Base-by-base conservation (phyloP, 2,888 invertebrate genomes). In the Acholoe squamosa region DNA sequence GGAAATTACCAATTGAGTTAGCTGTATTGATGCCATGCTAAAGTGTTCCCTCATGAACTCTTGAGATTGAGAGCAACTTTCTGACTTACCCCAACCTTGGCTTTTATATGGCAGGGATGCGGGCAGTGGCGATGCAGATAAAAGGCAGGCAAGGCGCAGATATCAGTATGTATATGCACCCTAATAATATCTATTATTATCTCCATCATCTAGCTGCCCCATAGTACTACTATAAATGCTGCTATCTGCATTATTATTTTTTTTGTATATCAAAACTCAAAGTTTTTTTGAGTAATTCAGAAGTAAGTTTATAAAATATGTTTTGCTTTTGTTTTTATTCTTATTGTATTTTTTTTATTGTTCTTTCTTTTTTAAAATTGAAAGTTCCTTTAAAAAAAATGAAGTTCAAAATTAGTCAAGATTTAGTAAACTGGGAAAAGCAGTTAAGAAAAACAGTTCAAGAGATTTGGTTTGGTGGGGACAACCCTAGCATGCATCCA, bases 121-220 rank as follows among this genome's bases (percentile, higher is more conserved):
- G 86, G 86, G 86, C 86, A 86, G 86, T 86, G 86, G 86, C 86
- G 86, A 86, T 86, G 86, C 86, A 86, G 86, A 86, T 86, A 86
- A 86, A 86, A 54, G 86, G 86, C 28, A 86, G 86, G 86, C 86
- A 52, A 52, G 86, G 86, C 86, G 86, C 86, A 12, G 86, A 86
- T 86, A 52, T 86, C 86, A 86, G 86, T 86, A 86, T 86, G 86
- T 86, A 86, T 86, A 31, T 86, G 33, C 86, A 86, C 86, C 86
- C 51, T 86, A 80, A 80, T 86, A 86, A 86, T 54, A 86, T 52
- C 52, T 52, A 28, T 86, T 14, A 54, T n/a, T 54, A 56, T 86
- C 25, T 80, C 80, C 80, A 52, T 86, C 25, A 52, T 54, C 25
- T 86, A 86, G 86, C 86, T 86, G 86, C 54, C 86, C 86, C 86